Evolutionary conservation across 2,113 vertebrate genomes (phyloP).

Genomic region (Mastomys coucha): DNA sequence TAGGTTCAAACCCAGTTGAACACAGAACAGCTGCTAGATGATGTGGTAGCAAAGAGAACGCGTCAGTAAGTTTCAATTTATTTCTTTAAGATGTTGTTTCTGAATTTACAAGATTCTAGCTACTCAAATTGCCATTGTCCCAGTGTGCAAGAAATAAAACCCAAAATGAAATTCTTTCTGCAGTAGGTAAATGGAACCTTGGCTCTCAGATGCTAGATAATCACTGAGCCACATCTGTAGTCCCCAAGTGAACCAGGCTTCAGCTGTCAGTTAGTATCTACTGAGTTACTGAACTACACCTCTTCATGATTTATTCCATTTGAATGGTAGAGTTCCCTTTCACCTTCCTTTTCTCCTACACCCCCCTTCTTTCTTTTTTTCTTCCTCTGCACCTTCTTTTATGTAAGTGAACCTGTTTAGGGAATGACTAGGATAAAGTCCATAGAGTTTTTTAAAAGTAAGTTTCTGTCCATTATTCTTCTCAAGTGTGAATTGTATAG

Average conservation of each 20-base stretch:
- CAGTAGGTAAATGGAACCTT: constrained; percentile 28
- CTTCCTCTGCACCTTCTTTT: not conserved
- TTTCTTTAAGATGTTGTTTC: constrained; percentile 71
- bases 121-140: constrained; percentile 34
- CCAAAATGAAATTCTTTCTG: constrained; percentile 28
- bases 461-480: not conserved
- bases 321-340: constrained; percentile 11
- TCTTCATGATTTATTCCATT: not conserved
- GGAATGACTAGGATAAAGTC: constrained; percentile 53
- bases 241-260: not conserved
- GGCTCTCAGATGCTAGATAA: not conserved
- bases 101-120: constrained; percentile 55
- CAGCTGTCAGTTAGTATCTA: not conserved
- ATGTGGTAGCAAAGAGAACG: constrained; percentile 86
- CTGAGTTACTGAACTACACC: constrained; percentile 19
- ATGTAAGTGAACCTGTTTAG: constrained; percentile 31
- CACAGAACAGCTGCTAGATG: constrained; percentile 84
- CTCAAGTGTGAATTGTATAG: not conserved
- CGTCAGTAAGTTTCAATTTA: constrained; percentile 88
- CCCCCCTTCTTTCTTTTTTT: not conserved
- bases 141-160: constrained; percentile 19
- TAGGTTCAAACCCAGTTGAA: constrained; percentile 92
- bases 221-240: not conserved
- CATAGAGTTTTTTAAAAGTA: constrained; percentile 19
- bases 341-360: not conserved